A percentile compares a stretch with the other conserved stretches of the same genome.
Conservation (phyloP, 2,888 invertebrate species). For the Zygaena filipendulae region DNA sequence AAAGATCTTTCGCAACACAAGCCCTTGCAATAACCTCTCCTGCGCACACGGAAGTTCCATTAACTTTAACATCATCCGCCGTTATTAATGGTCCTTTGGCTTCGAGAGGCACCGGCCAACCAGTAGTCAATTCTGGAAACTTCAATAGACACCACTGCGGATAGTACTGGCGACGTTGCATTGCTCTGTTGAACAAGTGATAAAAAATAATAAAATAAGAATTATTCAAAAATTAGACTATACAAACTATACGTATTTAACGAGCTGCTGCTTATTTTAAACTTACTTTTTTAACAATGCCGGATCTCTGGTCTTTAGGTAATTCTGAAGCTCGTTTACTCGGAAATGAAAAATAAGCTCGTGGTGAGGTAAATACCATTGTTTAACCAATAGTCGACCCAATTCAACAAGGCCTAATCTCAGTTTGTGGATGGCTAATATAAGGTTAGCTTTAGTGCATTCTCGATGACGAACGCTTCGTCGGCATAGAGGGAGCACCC, state of each 20-base stretch:
- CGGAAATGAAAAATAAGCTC: constrained; percentile 77
- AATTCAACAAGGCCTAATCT: constrained; percentile 69
- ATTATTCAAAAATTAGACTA: neutral
- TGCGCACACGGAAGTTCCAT: constrained; percentile 77
- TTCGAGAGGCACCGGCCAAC: constrained; percentile 42
- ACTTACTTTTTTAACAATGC: constrained; percentile 71
- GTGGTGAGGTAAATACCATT: constrained; percentile 72
- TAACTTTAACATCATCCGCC: constrained; percentile 32
- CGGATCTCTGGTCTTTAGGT: constrained; percentile 65
- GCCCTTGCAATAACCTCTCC: constrained; percentile 76
- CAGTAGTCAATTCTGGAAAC: constrained; percentile 72
- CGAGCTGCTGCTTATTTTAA: too few species aligned
- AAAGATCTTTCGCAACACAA: constrained; percentile 75
- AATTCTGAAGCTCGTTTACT: constrained; percentile 69
- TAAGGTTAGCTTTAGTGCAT: constrained; percentile 71
- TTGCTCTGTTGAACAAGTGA: too few species aligned
- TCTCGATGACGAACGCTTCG: constrained; percentile 73
- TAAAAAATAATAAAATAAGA: constrained; percentile 12
- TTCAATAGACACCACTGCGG: constrained; percentile 68
- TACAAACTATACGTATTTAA: too few species aligned
- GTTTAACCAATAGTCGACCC: constrained; percentile 65
- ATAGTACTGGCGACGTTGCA: constrained; percentile 71
- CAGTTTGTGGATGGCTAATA: constrained; percentile 66
- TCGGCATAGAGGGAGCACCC: constrained; percentile 70
- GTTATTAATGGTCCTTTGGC: constrained; percentile 21